These are phyloP conservation scores for Drosophila arawakana DNA, from an alignment of 1,140 invertebrate genomes.

Conservation along the genomic window DNA sequence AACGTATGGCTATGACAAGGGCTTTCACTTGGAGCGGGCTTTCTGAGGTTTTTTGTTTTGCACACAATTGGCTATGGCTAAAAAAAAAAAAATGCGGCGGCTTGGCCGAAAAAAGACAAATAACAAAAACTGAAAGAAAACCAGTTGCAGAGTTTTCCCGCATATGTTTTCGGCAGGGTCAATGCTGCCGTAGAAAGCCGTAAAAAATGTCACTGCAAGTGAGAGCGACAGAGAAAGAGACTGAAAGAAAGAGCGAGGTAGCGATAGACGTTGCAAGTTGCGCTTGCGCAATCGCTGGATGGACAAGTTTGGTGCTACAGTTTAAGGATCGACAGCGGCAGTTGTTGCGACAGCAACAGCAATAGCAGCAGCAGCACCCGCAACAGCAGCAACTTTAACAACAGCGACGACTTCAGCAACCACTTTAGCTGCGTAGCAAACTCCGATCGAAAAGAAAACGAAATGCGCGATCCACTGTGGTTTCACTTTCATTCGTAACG, in stretches of 20 bases:
- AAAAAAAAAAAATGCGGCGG: neutral
- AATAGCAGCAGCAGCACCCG: conserved; percentile 28
- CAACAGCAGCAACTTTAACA: conserved; percentile 16
- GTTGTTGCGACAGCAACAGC: conserved; percentile 28
- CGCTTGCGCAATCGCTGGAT: conserved; percentile 71
- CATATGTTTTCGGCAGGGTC: conserved; percentile 67
- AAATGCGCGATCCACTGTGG: conserved; percentile 71
- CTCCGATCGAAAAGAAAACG: conserved; percentile 74
- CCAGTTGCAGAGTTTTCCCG: conserved; percentile 74
- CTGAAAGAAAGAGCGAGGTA: conserved; percentile 12
- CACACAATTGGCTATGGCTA: conserved; percentile 37
- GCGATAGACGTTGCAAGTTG: neutral
- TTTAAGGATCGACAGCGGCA: conserved; percentile 67
- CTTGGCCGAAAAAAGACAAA: conserved; percentile 11
- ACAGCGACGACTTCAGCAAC: neutral
- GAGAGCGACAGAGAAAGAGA: conserved; percentile 16
- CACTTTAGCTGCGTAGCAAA: conserved; percentile 1
- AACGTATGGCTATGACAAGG: conserved; percentile 42
- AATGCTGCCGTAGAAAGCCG: conserved; percentile 78
- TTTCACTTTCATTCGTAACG: conserved; percentile 84
- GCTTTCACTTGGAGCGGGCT: conserved; percentile 55
- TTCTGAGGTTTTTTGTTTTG: conserved; percentile 30
- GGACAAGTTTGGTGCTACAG: conserved; percentile 78
- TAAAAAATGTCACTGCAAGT: conserved; percentile 65
- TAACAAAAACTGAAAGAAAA: conserved; percentile 45